Percentiles rank a stretch among this genome's conserved stretches.
Evolutionary conservation across 2,888 invertebrate genomes (phyloP).

Genomic region (Epinotia bilunana): DNA sequence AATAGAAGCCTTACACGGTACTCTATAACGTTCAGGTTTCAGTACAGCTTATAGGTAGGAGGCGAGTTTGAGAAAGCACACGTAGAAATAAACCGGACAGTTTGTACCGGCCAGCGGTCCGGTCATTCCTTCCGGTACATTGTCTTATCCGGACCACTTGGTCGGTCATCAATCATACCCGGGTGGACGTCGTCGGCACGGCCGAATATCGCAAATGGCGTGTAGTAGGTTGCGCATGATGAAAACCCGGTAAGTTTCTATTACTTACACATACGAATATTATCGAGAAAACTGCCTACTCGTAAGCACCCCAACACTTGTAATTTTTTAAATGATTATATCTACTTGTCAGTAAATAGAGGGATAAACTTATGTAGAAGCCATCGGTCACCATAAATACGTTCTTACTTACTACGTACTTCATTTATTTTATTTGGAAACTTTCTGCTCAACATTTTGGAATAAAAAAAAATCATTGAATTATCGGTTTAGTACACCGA

Average conservation of each 20-base stretch:
- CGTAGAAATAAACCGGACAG: slow-evolving; percentile 47
- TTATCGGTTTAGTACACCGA: neutral
- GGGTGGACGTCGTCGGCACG: slow-evolving; percentile 49
- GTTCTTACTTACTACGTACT: too few relatives aligned
- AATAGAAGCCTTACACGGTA: neutral
- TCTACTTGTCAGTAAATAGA: too few relatives aligned
- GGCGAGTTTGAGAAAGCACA: slow-evolving; percentile 26
- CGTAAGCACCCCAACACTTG: neutral
- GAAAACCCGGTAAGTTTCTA: slow-evolving; percentile 14
- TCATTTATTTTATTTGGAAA: too few relatives aligned
- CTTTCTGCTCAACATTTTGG: too few relatives aligned
- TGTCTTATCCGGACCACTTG: slow-evolving; percentile 71
- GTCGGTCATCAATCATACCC: slow-evolving; percentile 61
- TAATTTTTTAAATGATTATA: neutral
- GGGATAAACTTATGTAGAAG: too few relatives aligned
- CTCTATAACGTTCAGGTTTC: slow-evolving; percentile 2
- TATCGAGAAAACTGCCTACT: neutral
- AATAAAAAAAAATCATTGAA: too few relatives aligned
- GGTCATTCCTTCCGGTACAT: slow-evolving; percentile 55
- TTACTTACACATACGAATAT: neutral
- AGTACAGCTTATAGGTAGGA: neutral
- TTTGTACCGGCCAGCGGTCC: slow-evolving; percentile 51
- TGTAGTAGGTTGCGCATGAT: slow-evolving; percentile 17
- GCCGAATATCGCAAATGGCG: slow-evolving; percentile 46
- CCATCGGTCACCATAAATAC: too few relatives aligned